A percentile compares a stretch with the other conserved stretches of the same genome.
Conservation (phyloP, 2,113 vertebrate genomes). For the Cebidichthys violaceus region DNA sequence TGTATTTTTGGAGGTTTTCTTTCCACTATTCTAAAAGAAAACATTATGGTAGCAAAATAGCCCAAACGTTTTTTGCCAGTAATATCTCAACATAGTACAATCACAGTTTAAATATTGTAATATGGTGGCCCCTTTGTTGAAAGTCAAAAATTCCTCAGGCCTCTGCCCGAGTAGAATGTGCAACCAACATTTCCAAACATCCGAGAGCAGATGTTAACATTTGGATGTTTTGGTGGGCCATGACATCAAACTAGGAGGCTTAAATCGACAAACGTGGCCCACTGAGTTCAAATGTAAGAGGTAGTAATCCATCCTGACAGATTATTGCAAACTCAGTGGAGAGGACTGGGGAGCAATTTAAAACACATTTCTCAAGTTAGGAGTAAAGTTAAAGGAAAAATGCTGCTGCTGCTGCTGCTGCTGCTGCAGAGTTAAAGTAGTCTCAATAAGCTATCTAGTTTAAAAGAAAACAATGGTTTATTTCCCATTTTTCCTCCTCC, state of each 20-base stretch:
- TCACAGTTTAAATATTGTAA: neutral
- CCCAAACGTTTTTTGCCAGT: neutral
- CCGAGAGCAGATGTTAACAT: constrained; percentile 37
- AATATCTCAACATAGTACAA: neutral
- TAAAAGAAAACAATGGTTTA: neutral
- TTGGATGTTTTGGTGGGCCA: constrained; percentile 21
- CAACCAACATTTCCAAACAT: constrained; percentile 23
- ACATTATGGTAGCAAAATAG: neutral
- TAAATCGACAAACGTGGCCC: neutral
- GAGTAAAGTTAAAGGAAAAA: neutral
- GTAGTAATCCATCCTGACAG: constrained; percentile 18
- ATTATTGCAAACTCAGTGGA: constrained; percentile 3
- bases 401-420: neutral
- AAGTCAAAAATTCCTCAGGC: neutral
- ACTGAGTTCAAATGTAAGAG: constrained; percentile 9
- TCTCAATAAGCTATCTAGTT: neutral
- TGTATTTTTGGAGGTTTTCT: neutral
- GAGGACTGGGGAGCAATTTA: neutral
- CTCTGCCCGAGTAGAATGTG: neutral
- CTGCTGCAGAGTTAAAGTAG: neutral
- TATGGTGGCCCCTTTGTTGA: neutral
- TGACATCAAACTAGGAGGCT: constrained; percentile 10
- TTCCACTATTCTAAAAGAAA: neutral
- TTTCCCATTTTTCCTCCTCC: neutral
- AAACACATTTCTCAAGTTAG: neutral